Conservation (phyloP, 2,888 invertebrate species). For the Aelia acuminata region DNA sequence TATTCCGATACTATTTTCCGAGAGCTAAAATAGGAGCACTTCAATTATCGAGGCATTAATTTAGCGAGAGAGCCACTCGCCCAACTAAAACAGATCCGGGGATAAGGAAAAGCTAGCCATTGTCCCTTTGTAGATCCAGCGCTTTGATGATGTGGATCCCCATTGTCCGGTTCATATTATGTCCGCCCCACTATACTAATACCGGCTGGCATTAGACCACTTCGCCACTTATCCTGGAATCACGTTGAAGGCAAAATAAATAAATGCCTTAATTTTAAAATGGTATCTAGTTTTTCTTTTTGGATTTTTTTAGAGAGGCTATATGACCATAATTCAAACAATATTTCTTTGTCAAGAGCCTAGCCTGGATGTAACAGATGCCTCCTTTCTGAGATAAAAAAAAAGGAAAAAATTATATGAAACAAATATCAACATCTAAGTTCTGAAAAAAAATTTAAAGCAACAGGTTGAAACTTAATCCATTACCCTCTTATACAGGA, state of each 20-base stretch:
- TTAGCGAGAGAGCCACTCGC: background rate
- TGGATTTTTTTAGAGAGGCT: too few relatives aligned
- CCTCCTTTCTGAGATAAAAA: too few relatives aligned
- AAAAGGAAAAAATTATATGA: too few relatives aligned
- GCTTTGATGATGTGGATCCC: background rate
- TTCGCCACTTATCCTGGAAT: background rate
- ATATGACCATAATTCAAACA: too few relatives aligned
- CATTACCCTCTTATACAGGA: too few relatives aligned
- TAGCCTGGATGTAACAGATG: too few relatives aligned
- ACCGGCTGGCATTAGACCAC: background rate
- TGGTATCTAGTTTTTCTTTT: background rate
- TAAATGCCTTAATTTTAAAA: background rate
- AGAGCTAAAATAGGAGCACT: background rate
- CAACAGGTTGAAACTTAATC: too few relatives aligned
- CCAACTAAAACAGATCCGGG: background rate
- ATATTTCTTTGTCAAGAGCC: too few relatives aligned
- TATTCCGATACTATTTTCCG: background rate
- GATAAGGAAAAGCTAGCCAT: slow-evolving; percentile 21
- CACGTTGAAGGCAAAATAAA: background rate
- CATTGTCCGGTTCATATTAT: background rate
- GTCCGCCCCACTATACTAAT: background rate
- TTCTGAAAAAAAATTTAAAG: too few relatives aligned
- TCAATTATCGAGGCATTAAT: background rate
- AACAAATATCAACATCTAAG: too few relatives aligned
- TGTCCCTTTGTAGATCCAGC: background rate